These are phyloP conservation scores for Volucella inanis DNA, from an alignment of 2,888 invertebrate species.

Conservation along the genomic window DNA sequence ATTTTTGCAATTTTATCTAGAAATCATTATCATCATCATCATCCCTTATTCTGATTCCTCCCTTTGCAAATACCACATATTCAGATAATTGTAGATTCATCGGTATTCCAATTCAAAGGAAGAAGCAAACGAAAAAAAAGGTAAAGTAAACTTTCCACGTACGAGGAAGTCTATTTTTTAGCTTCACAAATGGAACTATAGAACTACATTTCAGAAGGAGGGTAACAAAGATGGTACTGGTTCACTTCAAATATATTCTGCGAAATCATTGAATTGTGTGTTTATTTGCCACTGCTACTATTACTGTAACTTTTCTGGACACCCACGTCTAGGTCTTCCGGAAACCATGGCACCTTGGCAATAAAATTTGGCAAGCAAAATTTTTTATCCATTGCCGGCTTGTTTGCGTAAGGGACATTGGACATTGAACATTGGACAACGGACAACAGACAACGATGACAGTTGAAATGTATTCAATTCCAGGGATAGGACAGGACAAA, in stretches of 20 bases:
- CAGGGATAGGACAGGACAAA: constrained; percentile 60
- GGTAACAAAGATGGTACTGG: background rate
- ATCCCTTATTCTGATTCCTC: background rate
- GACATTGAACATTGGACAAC: constrained; percentile 8
- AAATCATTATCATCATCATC: constrained; percentile 22
- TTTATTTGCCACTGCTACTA: constrained; percentile 52
- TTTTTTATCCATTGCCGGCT: constrained; percentile 67
- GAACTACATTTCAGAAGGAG: background rate
- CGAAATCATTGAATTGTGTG: constrained; percentile 73
- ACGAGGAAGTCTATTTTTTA: constrained; percentile 44
- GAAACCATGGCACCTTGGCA: constrained; percentile 60
- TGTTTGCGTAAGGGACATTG: constrained; percentile 65
- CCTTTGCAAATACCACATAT: constrained; percentile 5
- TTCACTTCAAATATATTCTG: constrained; percentile 46
- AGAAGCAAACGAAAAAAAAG: background rate
- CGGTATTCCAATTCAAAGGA: constrained; percentile 10
- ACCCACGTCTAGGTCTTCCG: constrained; percentile 29
- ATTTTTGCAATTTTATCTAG: constrained; percentile 4
- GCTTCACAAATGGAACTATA: constrained; percentile 19
- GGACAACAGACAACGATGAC: constrained; percentile 53
- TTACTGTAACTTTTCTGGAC: background rate
- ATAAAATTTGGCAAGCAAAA: constrained; percentile 73
- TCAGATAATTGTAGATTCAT: constrained; percentile 53
- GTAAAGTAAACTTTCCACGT: constrained; percentile 37
- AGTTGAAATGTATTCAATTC: constrained; percentile 73